Evolutionary conservation across 30 jellyfish, hydroid and myxozoan species (phyloP).

Genomic region (Hydra vulgaris): DNA sequence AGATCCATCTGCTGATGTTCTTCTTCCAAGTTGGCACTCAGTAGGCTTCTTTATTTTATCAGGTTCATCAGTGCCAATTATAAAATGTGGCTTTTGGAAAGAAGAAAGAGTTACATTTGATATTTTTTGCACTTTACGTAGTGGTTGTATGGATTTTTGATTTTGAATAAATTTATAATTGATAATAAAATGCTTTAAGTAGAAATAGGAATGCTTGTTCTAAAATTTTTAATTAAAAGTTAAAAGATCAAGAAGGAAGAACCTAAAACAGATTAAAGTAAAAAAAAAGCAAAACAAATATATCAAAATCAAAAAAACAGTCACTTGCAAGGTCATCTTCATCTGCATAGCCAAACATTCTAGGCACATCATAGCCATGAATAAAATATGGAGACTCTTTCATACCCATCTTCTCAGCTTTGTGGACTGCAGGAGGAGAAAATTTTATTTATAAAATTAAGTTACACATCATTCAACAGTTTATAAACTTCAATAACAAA

Average conservation of each 20-base stretch:
- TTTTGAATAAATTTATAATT: neutral
- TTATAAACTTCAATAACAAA: too few species aligned
- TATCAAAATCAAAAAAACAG: too few species aligned
- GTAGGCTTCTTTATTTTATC: neutral
- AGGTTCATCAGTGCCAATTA: neutral
- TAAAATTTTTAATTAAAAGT: neutral
- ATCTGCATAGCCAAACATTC: constrained; percentile 96
- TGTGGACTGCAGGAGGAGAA: neutral
- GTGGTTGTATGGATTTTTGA: neutral
- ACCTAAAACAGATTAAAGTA: neutral
- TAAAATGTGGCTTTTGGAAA: constrained; percentile 41
- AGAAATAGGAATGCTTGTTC: constrained; percentile 32
- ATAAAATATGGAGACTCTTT: constrained; percentile 66
- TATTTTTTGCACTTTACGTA: neutral
- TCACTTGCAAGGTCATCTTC: constrained; percentile 39
- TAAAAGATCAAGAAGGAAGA: neutral
- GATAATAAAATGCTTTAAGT: constrained; percentile 38
- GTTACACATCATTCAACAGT: neutral
- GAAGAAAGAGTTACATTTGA: constrained; percentile 17
- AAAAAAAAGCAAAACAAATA: too few species aligned
- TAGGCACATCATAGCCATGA: constrained; percentile 88
- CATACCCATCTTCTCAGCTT: constrained; percentile 28
- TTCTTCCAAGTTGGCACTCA: constrained; percentile 46
- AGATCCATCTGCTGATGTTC: constrained; percentile 74
- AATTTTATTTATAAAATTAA: neutral